These are phyloP conservation scores for Peromyscus polionotus DNA, from an alignment of 2,113 vertebrate species.

Conservation along the genomic window DNA sequence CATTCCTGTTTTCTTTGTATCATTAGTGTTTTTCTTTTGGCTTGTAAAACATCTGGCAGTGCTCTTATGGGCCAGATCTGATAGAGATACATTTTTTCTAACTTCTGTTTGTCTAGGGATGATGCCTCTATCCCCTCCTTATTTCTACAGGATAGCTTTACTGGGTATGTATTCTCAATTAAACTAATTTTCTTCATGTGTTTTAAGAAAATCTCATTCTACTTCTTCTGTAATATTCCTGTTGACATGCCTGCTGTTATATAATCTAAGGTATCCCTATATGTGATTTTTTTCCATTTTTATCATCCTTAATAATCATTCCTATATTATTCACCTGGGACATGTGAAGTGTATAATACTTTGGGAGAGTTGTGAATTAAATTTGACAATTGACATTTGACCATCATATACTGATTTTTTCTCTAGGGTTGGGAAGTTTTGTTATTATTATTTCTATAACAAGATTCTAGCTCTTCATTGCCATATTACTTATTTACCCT, in stretches of 20 bases:
- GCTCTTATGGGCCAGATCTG: neutral
- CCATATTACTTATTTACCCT: neutral
- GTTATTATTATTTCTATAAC: neutral
- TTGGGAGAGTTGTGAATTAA: neutral
- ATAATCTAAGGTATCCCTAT: neutral
- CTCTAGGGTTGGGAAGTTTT: neutral
- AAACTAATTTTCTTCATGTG: neutral
- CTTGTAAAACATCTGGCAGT: neutral
- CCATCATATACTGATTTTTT: neutral
- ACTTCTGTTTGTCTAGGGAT: neutral
- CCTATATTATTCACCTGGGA: neutral
- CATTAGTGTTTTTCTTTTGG: neutral
- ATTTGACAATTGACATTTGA: neutral
- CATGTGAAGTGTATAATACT: neutral
- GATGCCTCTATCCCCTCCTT: neutral
- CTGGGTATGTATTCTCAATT: neutral
- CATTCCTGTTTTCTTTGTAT: neutral
- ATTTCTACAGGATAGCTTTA: neutral
- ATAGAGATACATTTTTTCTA: neutral
- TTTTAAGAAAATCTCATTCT: neutral
- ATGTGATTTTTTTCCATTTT: neutral
- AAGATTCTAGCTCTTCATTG: neutral
- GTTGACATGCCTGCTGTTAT: neutral
- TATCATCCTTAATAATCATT: neutral
- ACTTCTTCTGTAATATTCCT: neutral